Evolutionary conservation across 2,797 vertebrate species (phyloP), one percentile per base, ranked within the genome.

Genomic region (Sciurus carolinensis): DNA sequence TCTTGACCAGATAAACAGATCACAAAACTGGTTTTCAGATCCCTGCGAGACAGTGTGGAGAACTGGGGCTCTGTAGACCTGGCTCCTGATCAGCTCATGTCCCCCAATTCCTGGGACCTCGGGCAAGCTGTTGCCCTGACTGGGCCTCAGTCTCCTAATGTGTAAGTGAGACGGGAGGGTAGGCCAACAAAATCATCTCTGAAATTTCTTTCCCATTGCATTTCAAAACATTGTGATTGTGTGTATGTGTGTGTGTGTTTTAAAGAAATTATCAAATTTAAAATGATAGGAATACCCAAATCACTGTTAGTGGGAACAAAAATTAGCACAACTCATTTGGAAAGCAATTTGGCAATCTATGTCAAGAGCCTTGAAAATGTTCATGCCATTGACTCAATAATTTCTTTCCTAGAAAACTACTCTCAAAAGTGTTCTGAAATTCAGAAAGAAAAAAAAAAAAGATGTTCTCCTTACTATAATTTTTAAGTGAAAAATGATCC

Each of bases 311-410:
- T 90, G 13, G 80, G 71, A 47, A 71, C 28, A 89, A 95, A 87
- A 95, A 93, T 96, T 52, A 97, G 77, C 26, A 39, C 44, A 93
- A 93, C 66, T 97, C 87, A 91, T 94, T 97, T 97, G 80, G 93
- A 89, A 97, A 96, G 96, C 81, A 97, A 85, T 97, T 97, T 96
- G 94, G 84, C 80, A 93, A 90, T 95, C 95, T 95, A 66, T 93
- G 80, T 94, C 73, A 95, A 91, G 91, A 94, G 73, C 28, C 52
- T 82, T 93, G 90, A 94, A 90, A 95, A 85, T 79, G 52, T 90
- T 94, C 76, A 84, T 76, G 84, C 20, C 71, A 28, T 33, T 36
- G 92, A 62, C 36, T 95, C 20, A 28, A 54, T 96, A 71, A 92
- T 94, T 87, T 92, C 44, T 85, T 69, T 96, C 59, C 50, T 83